Base-by-base conservation (phyloP, 2,888 invertebrate species). In the Erebia ligea region DNA sequence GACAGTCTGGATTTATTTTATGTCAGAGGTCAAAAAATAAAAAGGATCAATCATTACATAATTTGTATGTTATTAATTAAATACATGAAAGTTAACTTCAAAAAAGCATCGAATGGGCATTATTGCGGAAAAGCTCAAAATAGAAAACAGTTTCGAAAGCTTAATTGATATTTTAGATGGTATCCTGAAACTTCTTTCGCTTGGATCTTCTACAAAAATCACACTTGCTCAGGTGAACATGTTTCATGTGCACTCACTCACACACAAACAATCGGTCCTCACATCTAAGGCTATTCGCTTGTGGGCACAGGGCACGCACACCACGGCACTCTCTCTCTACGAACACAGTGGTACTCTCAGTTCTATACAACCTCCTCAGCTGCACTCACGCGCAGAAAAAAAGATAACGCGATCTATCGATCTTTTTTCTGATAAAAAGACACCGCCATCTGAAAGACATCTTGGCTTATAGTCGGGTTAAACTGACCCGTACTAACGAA, bases 361-460 rank as follows among this genome's bases (percentile, higher is more conserved):
- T 92, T 83, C 88, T 85, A 92, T 86, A 92, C 90, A 90, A 90
- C 92, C 91, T 93, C 93, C 85, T 90, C 89, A 89, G 87, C 90
- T 92, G 92, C 93, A 93, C 93, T 93, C 93, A 92, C 92, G 92
- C 93, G 92, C 92, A 92, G 84, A 87, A 92, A 92, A 92, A 92
- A 91, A 92, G 87, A 89, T 87, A 90, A 89, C 87, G 91, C 91
- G 91, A 90, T 91, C 91, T 91, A 91, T 92, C 90, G 91, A 91
- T 90, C 90, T 92, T 93, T 92, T 90, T 91, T 86, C 84, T 85
- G 90, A 87, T 84, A 82, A 88, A 90, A 91, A 91, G 88, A 87
- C 84, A 81, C 82, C 83, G 80, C 80, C 83, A 84, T 73, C 84
- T 82, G 83, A 86, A 85, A 87, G 87, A 85, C 87, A 86, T 80